Percentiles rank a stretch among this genome's conserved stretches.
Evolutionary conservation across 1,140 invertebrate species (phyloP).

Genomic region (Brachionus rotundiformis): DNA sequence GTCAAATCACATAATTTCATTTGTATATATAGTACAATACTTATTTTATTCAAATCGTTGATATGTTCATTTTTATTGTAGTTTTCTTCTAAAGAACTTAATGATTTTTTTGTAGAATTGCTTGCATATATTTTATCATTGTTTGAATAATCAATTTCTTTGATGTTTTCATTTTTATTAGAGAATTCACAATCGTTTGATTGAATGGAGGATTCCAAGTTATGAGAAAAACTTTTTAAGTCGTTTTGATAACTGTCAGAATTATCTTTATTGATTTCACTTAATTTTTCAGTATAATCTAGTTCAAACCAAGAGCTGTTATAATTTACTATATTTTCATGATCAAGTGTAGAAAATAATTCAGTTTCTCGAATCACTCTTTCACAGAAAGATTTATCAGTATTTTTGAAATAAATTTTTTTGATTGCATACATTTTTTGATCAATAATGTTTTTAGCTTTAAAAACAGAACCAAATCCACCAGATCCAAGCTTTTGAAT

Average conservation of each 20-base stretch:
- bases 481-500: slow-evolving; percentile 29
- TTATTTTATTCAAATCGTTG: not conserved
- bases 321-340: slow-evolving; percentile 49
- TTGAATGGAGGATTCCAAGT: not conserved
- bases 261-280: not conserved
- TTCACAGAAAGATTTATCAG: not conserved
- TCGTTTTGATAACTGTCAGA: not conserved
- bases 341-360: slow-evolving; percentile 33
- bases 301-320: slow-evolving; percentile 30
- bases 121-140: too few relatives aligned
- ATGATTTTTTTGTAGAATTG: not conserved
- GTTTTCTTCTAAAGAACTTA: not conserved
- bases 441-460: slow-evolving; percentile 34
- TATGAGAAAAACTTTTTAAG: not conserved
- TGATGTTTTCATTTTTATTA: too few relatives aligned
- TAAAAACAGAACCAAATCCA: slow-evolving; percentile 33
- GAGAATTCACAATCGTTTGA: not conserved
- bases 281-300: not conserved
- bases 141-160: too few relatives aligned
- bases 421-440: slow-evolving; percentile 37
- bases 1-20: slow-evolving; percentile 45
- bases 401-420: slow-evolving; percentile 30
- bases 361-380: slow-evolving; percentile 10
- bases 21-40: slow-evolving; percentile 36
- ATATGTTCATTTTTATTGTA: not conserved